Evolutionary conservation across 2,888 invertebrate species (phyloP).

Genomic region (Euplagia quadripunctaria): DNA sequence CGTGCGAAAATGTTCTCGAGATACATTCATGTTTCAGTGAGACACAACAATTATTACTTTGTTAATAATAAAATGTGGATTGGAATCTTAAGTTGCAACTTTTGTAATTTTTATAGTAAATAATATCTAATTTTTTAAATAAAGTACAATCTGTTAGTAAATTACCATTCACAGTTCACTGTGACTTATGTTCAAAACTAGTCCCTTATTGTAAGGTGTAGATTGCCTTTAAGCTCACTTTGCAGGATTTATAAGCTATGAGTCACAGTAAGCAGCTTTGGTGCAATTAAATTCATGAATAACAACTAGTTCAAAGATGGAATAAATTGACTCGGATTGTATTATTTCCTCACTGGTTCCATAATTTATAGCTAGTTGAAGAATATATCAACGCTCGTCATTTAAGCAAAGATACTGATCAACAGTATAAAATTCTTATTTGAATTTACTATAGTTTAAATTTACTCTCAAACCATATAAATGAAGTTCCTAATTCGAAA

Average conservation of each 20-base stretch:
- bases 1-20: too few species aligned
- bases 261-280: conserved; percentile 34
- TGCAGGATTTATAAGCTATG: conserved; percentile 18
- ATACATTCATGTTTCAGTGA: too few species aligned
- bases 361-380: conserved; percentile 5
- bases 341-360: conserved; percentile 11
- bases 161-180: not conserved
- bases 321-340: conserved; percentile 12
- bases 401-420: not conserved
- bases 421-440: not conserved
- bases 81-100: too few species aligned
- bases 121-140: too few species aligned
- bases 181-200: conserved; percentile 15
- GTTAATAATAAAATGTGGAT: too few species aligned
- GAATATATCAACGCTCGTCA: not conserved
- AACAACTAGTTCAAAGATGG: conserved; percentile 19
- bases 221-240: conserved; percentile 31
- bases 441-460: not conserved
- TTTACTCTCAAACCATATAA: not conserved
- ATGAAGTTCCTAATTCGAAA: not conserved
- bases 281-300: conserved; percentile 27
- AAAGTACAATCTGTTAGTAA: too few species aligned
- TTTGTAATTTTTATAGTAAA: too few species aligned
- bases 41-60: too few species aligned
- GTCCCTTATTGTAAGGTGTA: conserved; percentile 29